A percentile compares a stretch with the other conserved stretches of the same genome.
Conservation (phyloP, 2,888 invertebrate species). For the Actias luna region DNA sequence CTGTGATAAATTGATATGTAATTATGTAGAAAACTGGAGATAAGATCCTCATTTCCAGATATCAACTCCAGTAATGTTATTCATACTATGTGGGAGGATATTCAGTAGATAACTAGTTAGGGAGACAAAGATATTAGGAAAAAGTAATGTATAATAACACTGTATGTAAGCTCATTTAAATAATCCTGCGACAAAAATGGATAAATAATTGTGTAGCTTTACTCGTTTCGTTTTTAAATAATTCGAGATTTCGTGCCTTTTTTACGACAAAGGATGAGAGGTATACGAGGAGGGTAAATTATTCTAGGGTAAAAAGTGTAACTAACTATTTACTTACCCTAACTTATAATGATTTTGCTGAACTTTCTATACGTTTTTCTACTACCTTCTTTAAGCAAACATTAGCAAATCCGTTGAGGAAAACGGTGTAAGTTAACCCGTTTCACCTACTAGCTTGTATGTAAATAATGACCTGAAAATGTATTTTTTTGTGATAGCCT, state of each 20-base stretch:
- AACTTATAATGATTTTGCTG: background rate
- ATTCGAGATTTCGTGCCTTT: background rate
- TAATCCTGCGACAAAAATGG: background rate
- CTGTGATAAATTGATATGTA: background rate
- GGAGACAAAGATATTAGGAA: background rate
- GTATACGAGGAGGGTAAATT: background rate
- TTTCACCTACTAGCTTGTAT: background rate
- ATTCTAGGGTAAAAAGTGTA: background rate
- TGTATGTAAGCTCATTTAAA: background rate
- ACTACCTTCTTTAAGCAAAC: background rate
- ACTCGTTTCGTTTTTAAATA: background rate
- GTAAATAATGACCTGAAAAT: background rate
- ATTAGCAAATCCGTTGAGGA: background rate
- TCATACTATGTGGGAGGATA: constrained; percentile 8
- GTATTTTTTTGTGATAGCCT: background rate
- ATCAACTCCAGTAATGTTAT: background rate
- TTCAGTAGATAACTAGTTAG: constrained; percentile 2
- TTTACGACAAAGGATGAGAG: background rate
- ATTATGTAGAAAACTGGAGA: constrained; percentile 5
- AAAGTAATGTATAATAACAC: constrained; percentile 2
- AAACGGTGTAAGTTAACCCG: background rate
- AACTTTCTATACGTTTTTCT: background rate
- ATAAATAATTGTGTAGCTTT: background rate
- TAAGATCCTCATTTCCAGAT: constrained; percentile 11
- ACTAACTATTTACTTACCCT: background rate